Conservation (phyloP, 2,888 invertebrate species). For the Drosophila cracens region DNA sequence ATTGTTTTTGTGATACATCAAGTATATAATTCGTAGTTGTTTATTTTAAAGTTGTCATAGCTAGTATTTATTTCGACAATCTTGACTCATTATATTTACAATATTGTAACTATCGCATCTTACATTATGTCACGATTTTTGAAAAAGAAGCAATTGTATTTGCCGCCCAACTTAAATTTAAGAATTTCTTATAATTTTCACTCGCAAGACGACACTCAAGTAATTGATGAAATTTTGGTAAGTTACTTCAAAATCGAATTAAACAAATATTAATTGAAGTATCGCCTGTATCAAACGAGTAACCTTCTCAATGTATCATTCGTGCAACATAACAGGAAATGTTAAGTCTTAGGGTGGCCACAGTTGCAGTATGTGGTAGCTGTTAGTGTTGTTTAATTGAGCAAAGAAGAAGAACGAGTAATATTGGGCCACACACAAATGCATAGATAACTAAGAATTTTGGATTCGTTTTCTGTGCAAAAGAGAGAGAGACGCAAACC, state of each 20-base stretch:
- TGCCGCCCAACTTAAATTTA: slow-evolving; percentile 10
- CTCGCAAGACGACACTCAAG: not conserved
- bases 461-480: slow-evolving; percentile 47
- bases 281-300: not conserved
- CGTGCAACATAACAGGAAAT: slow-evolving; percentile 7
- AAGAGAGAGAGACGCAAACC: slow-evolving; percentile 37
- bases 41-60: not conserved
- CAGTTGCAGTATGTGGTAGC: not conserved
- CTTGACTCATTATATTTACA: not conserved
- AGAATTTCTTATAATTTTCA: not conserved
- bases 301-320: slow-evolving; percentile 1
- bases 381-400: slow-evolving; percentile 26
- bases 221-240: not conserved
- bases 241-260: not conserved
- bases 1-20: not conserved
- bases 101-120: slow-evolving; percentile 3
- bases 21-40: not conserved
- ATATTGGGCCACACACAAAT: slow-evolving; percentile 49
- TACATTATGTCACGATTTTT: not conserved
- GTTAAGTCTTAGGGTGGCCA: slow-evolving; percentile 23
- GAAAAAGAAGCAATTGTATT: slow-evolving; percentile 2
- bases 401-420: slow-evolving; percentile 34
- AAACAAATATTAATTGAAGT: not conserved
- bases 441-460: slow-evolving; percentile 66
- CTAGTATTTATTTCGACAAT: not conserved